These are phyloP conservation scores for Hyperoodon ampullatus DNA, from an alignment of 2,113 vertebrate species.

Conservation along the genomic window DNA sequence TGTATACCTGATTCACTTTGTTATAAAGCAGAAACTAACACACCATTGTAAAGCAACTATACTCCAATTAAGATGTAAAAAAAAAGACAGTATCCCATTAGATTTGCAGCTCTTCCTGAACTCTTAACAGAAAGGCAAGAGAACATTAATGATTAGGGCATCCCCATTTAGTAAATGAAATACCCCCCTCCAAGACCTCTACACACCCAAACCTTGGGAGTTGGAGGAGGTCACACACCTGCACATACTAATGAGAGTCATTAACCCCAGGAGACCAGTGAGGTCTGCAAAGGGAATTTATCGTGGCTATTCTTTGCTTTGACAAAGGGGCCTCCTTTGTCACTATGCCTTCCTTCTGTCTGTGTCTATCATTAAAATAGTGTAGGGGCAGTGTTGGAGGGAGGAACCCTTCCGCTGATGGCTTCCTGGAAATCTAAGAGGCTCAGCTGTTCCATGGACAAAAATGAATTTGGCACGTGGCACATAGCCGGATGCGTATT, in stretches of 20 bases:
- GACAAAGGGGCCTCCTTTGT: neutral
- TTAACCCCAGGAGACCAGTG: neutral
- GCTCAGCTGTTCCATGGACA: neutral
- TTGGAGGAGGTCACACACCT: slow-evolving; percentile 33
- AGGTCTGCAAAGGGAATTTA: neutral
- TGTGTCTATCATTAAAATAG: neutral
- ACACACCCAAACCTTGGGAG: neutral
- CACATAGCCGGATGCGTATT: neutral
- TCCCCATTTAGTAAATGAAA: neutral
- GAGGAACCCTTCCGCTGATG: neutral
- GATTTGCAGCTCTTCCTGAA: neutral
- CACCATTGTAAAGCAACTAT: too few relatives aligned
- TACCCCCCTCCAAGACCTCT: neutral
- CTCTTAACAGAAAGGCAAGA: neutral
- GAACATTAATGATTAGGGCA: neutral
- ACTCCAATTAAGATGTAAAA: too few relatives aligned
- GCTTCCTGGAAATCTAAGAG: neutral
- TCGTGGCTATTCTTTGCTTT: slow-evolving; percentile 16
- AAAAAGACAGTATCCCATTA: accelerated
- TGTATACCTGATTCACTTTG: too few relatives aligned
- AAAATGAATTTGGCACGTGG: neutral
- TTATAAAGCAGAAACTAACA: too few relatives aligned
- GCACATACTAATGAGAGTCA: slow-evolving; percentile 41
- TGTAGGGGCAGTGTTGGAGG: neutral
- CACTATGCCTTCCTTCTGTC: neutral